These are phyloP conservation scores for Cephus pulcher DNA, from an alignment of 2,888 invertebrate genomes.

Conservation along the genomic window DNA sequence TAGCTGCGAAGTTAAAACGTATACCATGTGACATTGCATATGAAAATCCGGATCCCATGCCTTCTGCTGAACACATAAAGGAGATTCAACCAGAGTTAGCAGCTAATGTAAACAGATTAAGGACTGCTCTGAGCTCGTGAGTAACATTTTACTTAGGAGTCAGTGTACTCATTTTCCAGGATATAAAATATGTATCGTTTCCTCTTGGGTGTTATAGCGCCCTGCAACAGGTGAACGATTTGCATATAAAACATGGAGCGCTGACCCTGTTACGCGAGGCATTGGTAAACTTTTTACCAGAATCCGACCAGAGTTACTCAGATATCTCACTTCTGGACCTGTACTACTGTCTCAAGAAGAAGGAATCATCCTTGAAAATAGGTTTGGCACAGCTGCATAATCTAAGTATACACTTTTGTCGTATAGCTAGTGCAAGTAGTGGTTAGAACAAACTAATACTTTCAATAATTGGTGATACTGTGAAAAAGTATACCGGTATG, in stretches of 20 bases:
- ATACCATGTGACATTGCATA: conserved; percentile 47
- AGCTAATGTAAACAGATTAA: conserved; percentile 44
- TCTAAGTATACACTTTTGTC: conserved; percentile 50
- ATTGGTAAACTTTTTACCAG: conserved; percentile 45
- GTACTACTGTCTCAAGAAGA: conserved; percentile 52
- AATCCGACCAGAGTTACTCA: conserved; percentile 21
- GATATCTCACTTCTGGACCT: conserved; percentile 49
- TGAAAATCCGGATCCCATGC: conserved; percentile 33
- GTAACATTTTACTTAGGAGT: conserved; percentile 17
- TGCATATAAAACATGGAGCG: conserved; percentile 36
- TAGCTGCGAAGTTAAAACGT: conserved; percentile 38
- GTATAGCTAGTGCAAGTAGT: conserved; percentile 35
- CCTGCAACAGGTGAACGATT: conserved; percentile 39
- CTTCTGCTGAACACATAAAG: conserved; percentile 32
- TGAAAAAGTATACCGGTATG: no score
- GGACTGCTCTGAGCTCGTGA: conserved; percentile 46
- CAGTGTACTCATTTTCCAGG: background rate
- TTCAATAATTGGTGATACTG: no score
- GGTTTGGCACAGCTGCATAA: conserved; percentile 57
- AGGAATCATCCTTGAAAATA: conserved; percentile 39
- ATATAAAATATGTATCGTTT: background rate
- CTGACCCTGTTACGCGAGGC: conserved; percentile 45
- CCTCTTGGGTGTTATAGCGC: conserved; percentile 38
- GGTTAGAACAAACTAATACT: no score
- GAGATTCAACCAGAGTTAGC: conserved; percentile 46